phyloP scores from a whole-genome alignment of 1,140 invertebrate genomes.

The Sarcophaga bullata region DNA sequence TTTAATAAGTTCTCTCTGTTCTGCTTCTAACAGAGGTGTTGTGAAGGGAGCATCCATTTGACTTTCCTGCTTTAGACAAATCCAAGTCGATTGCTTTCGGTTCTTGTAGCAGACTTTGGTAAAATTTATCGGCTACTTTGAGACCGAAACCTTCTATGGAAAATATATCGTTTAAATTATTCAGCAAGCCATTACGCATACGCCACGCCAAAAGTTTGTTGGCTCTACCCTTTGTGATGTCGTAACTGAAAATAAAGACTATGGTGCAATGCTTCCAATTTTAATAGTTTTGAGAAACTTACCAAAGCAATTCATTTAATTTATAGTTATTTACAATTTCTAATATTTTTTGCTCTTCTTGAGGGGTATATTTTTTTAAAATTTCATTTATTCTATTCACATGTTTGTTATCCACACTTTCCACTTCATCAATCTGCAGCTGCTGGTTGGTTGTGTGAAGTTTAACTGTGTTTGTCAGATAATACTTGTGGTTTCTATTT shows the following conservation, averaged over 20 bases:
- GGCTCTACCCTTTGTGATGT: constrained; percentile 56
- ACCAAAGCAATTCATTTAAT: constrained; percentile 50
- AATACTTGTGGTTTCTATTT: background rate
- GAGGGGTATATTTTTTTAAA: constrained; percentile 20
- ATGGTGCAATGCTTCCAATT: background rate
- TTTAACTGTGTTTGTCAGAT: background rate
- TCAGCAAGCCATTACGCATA: constrained; percentile 51
- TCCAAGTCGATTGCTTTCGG: background rate
- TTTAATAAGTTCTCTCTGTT: constrained; percentile 43
- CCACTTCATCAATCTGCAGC: background rate
- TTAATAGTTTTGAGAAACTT: constrained; percentile 19
- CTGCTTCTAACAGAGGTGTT: constrained; percentile 53
- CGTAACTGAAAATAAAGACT: constrained; percentile 49
- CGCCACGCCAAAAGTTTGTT: constrained; percentile 55
- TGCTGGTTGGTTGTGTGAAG: background rate
- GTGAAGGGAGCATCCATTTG: constrained; percentile 50
- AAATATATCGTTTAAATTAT: constrained; percentile 52
- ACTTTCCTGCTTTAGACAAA: background rate
- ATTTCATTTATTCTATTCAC: background rate
- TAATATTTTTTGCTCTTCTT: constrained; percentile 50
- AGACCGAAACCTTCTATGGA: constrained; percentile 59
- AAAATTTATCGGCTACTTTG: constrained; percentile 56
- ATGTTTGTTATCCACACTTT: background rate
- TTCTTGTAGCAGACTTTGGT: constrained; percentile 48
- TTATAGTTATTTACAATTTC: constrained; percentile 48